A percentile compares a stretch with the other conserved stretches of the same genome.
Evolutionary conservation across 2,888 invertebrate genomes (phyloP).

Genomic region (Cantharis rustica): DNA sequence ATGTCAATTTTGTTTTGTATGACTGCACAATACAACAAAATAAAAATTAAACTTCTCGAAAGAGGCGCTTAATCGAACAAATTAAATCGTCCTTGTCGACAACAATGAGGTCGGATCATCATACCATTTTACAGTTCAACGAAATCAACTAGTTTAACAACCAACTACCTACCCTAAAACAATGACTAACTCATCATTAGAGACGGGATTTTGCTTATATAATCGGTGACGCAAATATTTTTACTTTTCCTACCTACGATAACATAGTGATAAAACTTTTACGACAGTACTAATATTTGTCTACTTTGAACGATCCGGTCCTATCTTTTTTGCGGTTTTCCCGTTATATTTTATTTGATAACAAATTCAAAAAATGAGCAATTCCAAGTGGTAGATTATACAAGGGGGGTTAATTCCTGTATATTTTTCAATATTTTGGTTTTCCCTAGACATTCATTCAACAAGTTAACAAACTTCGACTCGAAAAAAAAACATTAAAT

Average conservation of each 20-base stretch:
- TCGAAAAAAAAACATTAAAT: too few relatives aligned
- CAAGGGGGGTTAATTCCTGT: too few relatives aligned
- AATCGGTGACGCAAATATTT: neutral
- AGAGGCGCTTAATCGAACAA: slow-evolving; percentile 8
- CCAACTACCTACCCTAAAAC: slow-evolving; percentile 15
- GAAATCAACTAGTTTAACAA: slow-evolving; percentile 2
- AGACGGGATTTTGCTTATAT: neutral
- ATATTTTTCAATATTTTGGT: too few relatives aligned
- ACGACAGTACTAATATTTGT: neutral
- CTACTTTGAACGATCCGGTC: neutral
- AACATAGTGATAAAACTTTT: neutral
- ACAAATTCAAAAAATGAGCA: neutral
- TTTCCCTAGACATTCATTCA: too few relatives aligned
- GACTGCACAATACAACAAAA: neutral
- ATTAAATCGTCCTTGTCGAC: slow-evolving; percentile 19
- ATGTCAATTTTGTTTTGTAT: neutral
- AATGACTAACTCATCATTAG: neutral
- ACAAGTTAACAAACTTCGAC: too few relatives aligned
- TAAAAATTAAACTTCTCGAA: slow-evolving; percentile 1
- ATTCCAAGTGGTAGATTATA: neutral
- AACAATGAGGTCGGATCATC: slow-evolving; percentile 1
- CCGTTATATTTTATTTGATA: neutral
- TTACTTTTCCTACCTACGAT: neutral
- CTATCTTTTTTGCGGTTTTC: neutral
- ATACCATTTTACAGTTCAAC: slow-evolving; percentile 8